These are phyloP conservation scores for Mus pahari DNA, from an alignment of 2,113 vertebrate genomes.

Conservation along the genomic window DNA sequence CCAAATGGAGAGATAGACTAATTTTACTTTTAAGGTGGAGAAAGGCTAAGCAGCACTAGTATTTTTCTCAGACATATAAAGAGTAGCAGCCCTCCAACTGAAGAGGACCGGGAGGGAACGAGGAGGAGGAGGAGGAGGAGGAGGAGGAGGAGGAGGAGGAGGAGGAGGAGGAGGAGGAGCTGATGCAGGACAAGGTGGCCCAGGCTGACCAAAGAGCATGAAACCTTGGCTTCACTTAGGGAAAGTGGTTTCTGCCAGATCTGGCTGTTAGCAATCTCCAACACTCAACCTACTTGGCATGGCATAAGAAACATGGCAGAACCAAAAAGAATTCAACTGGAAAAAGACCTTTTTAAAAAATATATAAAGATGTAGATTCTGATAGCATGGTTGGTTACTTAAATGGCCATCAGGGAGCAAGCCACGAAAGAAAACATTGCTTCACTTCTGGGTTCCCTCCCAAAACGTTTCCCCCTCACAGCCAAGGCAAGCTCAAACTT, in stretches of 20 bases:
- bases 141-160: no score
- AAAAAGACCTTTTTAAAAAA: background rate
- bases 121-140: no score
- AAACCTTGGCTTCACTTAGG: background rate
- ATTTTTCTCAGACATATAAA: background rate
- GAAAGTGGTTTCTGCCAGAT: background rate
- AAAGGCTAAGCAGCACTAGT: background rate
- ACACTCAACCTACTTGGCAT: background rate
- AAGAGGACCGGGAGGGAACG: background rate
- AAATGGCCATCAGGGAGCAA: background rate
- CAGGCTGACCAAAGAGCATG: background rate
- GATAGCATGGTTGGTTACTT: background rate
- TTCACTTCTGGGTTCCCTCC: background rate
- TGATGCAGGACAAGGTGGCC: background rate
- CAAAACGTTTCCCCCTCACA: background rate
- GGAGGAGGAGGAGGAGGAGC: no score
- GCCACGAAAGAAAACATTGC: background rate
- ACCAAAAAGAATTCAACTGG: background rate
- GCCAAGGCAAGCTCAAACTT: background rate
- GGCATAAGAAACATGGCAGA: background rate
- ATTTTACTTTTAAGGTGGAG: constrained; percentile 34
- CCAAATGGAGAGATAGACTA: background rate
- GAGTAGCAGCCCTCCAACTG: background rate
- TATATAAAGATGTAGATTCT: background rate
- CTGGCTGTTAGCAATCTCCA: background rate